Evolutionary conservation across 2,888 invertebrate species (phyloP).

Genomic region (Cordilura impudica): DNA sequence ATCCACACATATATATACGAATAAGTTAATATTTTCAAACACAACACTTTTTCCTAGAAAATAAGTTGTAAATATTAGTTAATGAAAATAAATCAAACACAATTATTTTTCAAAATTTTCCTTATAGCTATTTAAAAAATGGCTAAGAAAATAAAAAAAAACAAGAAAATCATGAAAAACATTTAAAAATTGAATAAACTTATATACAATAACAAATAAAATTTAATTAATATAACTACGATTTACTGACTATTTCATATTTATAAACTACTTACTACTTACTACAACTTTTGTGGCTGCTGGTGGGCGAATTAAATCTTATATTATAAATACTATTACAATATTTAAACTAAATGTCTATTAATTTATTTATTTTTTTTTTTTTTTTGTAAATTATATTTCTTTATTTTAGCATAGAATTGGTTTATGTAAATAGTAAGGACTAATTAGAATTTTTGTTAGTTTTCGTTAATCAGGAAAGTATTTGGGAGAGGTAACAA

Average conservation of each 20-base stretch:
- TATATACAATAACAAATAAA: not conserved
- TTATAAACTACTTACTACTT: constrained; percentile 26
- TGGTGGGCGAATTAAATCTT: constrained; percentile 70
- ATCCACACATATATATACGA: not conserved
- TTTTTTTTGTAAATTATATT: not conserved
- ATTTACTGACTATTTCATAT: constrained; percentile 25
- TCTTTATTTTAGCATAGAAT: not conserved
- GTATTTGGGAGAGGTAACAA: too few relatives aligned
- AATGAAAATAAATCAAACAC: not conserved
- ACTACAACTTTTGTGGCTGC: constrained; percentile 72
- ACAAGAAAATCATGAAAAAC: constrained; percentile 16
- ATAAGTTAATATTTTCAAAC: not conserved
- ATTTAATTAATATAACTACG: constrained; percentile 18
- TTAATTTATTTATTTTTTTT: not conserved
- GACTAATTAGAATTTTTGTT: too few relatives aligned
- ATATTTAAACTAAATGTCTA: not conserved
- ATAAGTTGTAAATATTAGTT: constrained; percentile 34
- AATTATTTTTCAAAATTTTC: not conserved
- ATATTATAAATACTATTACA: constrained; percentile 4
- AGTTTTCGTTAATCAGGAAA: too few relatives aligned
- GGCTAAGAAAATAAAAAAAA: constrained; percentile 23
- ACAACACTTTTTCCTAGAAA: not conserved
- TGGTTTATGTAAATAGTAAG: not conserved
- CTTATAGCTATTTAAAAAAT: not conserved
- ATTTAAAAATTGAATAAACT: not conserved